Base-by-base conservation (phyloP, 2,888 invertebrate genomes). In the Litoditis marina region DNA sequence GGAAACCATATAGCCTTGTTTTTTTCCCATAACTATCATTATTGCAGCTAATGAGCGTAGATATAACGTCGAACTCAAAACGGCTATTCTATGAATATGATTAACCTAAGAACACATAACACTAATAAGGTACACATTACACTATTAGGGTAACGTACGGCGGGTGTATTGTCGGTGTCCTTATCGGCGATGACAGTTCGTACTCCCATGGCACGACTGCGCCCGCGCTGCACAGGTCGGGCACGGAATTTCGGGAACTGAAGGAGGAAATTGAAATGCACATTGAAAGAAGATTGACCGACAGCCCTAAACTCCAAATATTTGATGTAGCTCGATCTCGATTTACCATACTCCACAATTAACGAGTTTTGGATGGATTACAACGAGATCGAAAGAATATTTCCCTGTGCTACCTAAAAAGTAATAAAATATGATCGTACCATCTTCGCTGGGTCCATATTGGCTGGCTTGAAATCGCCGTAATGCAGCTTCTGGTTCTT, bases 181-280 rank as follows among this genome's bases (percentile, higher is more conserved):
- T 60, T 60, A 6, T 60, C 60, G 7, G 52, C 44, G 25, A 42
- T 51, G 5, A 60, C 32, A 25, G 60, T 60, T 51, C 60, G 51
- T 3, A 60, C 52, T 42, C 60, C 60, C 42, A 60, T 32, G 19
- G 60, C 60, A 16, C 60, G 31, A 27, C 52, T 53, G 34, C 28
- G 46, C 28, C 22, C 34, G 7, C 44, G 32, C 32, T 60, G 44
- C 51, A 60, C 39, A 4, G 42, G n/a, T 5, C 53, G 51, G 16
- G 60, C 52, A n/a, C 53, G 51, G 42, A 42, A 60, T 42, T 60
- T 60, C 4, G 60, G 60, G 39, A 60, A 60, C 60, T 58, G 8
- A 58, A 56, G 7, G 28, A 50, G 8, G 44, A 22, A 22, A 44
- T 22, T 22, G 5, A 22, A 22, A 22, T 44, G 5, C 19, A 44